Evolutionary conservation across 2,113 vertebrate genomes (phyloP).

Genomic region (Gymnorhina tibicen): DNA sequence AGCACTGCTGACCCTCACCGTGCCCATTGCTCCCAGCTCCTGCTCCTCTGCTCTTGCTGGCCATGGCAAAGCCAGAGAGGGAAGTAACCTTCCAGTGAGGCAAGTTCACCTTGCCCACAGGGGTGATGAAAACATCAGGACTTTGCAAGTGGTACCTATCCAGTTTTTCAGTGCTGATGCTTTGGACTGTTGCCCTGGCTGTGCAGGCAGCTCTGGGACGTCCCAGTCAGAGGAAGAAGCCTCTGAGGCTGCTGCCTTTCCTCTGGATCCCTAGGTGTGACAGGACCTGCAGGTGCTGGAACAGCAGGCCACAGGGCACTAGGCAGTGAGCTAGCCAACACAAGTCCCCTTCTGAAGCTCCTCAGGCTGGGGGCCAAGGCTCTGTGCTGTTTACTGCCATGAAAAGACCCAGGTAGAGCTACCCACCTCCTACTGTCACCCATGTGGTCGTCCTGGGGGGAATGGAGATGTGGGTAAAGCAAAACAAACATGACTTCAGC

Average conservation of each 20-base stretch:
- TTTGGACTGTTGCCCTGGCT: background rate
- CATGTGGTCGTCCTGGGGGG: fast-evolving
- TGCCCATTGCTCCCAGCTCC: background rate
- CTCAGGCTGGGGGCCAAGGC: background rate
- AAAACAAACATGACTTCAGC: fast-evolving
- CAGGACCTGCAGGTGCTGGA: background rate
- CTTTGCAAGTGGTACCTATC: background rate
- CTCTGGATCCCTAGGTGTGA: background rate
- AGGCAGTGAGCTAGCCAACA: background rate
- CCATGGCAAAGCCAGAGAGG: background rate
- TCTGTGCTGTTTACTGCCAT: background rate
- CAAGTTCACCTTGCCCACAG: background rate
- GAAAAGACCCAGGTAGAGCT: background rate
- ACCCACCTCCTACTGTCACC: background rate
- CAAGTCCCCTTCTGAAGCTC: background rate
- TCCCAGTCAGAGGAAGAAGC: background rate
- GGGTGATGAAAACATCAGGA: background rate
- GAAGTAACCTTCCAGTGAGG: background rate
- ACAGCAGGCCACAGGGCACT: background rate
- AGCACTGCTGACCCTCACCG: background rate
- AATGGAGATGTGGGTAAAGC: background rate
- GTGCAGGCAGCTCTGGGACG: background rate
- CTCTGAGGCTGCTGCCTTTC: background rate
- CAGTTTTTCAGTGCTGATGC: background rate
- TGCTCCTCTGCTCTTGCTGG: background rate